Evolutionary conservation across 1,140 invertebrate genomes (phyloP), one percentile per base, ranked within the genome.

Genomic region (Reticulitermes speratus): DNA sequence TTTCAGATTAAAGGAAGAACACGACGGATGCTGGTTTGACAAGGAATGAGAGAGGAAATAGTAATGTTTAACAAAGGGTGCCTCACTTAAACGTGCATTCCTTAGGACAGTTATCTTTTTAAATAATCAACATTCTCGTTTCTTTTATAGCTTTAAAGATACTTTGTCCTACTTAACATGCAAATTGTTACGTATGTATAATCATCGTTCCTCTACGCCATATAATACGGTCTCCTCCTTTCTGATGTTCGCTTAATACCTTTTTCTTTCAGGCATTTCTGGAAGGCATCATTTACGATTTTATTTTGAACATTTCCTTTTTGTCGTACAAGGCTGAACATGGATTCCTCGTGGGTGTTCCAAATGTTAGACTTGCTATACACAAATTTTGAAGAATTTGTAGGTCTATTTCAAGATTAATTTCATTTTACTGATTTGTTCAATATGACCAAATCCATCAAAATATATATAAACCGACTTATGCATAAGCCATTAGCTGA

Each of bases 81-180:
- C 65, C 65, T 6, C 25, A 30, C n/a, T 75, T 9, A 25, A 75
- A 75, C 14, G n/a, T 30, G 7, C 65, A 75, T 75, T 75, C 65
- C n/a, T n/a, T 75, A 30, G 65, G 7, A 75, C 65, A 75, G 65
- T 75, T 75, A 75, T 75, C 65, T 75, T 0, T 30, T 75, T 25
- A 75, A 75, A 25, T 75, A 75, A 75, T 75, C 65, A 75, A 75
- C 25, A 75, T 75, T 75, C 65, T 75, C 65, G 14, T 75, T 75
- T 30, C 65, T 3, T 75, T 75, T 75, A 75, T 75, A 30, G 25
- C 65, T 75, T 25, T 65, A 75, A 30, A 30, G n/a, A 30, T 75
- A 25, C n/a, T 1, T n/a, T 30, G n/a, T 30, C 65, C 65, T 75
- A 75, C 65, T 75, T 75, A 75, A 75, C 65, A 75, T 75, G 65